Evolutionary conservation across 1,140 invertebrate species (phyloP).

Genomic region (Lanistes nyassanus): DNA sequence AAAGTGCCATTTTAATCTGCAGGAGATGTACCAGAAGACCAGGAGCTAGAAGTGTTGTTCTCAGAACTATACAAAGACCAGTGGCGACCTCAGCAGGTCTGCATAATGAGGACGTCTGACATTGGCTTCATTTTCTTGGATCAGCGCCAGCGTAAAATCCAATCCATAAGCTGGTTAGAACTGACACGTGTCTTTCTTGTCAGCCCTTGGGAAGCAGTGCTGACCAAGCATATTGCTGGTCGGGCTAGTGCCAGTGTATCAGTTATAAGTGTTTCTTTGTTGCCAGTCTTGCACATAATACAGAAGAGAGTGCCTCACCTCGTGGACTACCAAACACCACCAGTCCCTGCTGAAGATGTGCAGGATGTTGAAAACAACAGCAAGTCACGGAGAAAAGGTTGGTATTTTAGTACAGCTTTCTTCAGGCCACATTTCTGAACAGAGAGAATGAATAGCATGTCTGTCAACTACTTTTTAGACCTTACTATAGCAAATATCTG

Average conservation of each 20-base stretch:
- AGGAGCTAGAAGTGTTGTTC: conserved; percentile 17
- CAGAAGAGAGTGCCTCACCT: neutral
- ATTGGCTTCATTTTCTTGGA: neutral
- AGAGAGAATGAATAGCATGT: too few relatives aligned
- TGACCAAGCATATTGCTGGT: conserved; percentile 17
- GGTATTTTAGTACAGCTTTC: neutral
- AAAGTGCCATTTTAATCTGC: neutral
- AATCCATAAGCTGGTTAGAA: conserved; percentile 9
- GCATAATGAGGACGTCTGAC: conserved; percentile 1
- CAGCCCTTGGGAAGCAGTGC: conserved; percentile 21
- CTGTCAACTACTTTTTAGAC: too few relatives aligned
- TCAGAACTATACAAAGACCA: conserved; percentile 12
- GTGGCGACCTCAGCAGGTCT: conserved; percentile 10
- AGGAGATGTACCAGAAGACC: conserved; percentile 11
- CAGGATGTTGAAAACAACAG: neutral
- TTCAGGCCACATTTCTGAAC: too few relatives aligned
- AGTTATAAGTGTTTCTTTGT: conserved; percentile 8
- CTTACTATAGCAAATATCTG: too few relatives aligned
- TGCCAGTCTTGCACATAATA: conserved; percentile 5
- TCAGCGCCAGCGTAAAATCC: conserved; percentile 9
- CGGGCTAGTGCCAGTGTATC: conserved; percentile 11
- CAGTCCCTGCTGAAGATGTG: neutral
- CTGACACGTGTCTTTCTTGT: conserved; percentile 15
- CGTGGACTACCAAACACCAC: conserved; percentile 18
- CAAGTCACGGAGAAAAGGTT: neutral